phyloP scores from a whole-genome alignment of 2,888 invertebrate genomes.

The Mactromeris polynyma region DNA sequence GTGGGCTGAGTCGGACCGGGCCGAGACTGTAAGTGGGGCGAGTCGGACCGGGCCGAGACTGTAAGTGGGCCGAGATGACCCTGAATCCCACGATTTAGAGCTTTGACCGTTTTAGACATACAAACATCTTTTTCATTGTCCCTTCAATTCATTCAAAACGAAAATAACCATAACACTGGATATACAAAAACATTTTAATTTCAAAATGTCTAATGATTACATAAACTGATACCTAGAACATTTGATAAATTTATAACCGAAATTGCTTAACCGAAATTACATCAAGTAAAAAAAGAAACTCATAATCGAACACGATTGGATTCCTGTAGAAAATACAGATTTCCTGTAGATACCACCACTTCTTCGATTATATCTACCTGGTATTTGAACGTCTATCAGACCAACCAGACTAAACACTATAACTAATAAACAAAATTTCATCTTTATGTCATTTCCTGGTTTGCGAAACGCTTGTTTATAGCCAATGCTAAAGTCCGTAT shows the following conservation, averaged over 20 bases:
- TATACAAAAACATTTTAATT: too few relatives aligned
- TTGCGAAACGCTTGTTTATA: constrained; percentile 4
- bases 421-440: constrained; percentile 14
- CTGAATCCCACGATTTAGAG: too few relatives aligned
- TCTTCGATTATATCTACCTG: background rate
- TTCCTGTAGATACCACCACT: background rate
- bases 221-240: too few relatives aligned
- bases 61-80: too few relatives aligned
- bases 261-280: background rate
- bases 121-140: too few relatives aligned
- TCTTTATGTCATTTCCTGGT: constrained; percentile 23
- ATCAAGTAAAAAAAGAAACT: background rate
- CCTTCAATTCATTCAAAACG: too few relatives aligned
- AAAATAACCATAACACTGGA: too few relatives aligned
- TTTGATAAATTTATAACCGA: background rate
- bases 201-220: too few relatives aligned
- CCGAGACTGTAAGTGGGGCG: too few relatives aligned
- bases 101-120: too few relatives aligned
- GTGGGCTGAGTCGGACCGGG: too few relatives aligned
- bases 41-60: too few relatives aligned
- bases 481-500: background rate
- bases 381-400: constrained; percentile 1
- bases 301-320: background rate
- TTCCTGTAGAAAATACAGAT: background rate
- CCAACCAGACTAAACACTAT: background rate